Base-by-base conservation (phyloP, 2,113 vertebrate species). In the Petrocephalus zakoni region DNA sequence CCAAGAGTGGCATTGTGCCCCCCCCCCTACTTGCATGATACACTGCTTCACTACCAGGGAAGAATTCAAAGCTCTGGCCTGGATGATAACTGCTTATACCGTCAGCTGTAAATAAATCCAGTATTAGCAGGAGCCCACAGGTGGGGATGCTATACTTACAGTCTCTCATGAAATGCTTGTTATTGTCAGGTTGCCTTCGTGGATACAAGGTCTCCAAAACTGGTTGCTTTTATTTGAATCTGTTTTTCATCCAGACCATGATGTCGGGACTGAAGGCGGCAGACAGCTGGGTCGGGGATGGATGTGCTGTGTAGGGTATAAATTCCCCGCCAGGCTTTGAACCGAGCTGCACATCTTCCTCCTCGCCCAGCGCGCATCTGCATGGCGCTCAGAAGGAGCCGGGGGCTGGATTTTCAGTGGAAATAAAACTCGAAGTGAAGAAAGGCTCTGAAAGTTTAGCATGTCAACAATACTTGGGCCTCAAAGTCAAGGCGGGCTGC, bases 41-140 rank as follows among this genome's bases (percentile, higher is more conserved):
- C 4, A 10, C n/a, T 64, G 61, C n/a, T 37, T 2, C 34, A 42
- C 72, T 42, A 64, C 47, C 42, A 22, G 8, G 11, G 21, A 46
- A 64, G 37, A 47, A 42, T 47, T 92, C 88, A 91, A 92, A 93
- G 93, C 95, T 95, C 94, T 94, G 91, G 93, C 93, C 91, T 92
- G 94, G 96, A 91, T 94, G 91, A 95, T 94, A 94, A 94, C 94
- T 96, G 94, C 94, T 95, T 95, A 94, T 95, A 94, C 93, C 94
- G 88, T 91, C 90, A 91, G 92, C 93, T 93, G 91, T 92, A 93
- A 94, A 93, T 92, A 94, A 78, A 78, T 5, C 34, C 34, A 19
- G 72, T 42, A 95, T 94, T 91, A 93, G 91, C 92, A 94, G 91
- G 89, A 95, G 92, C 93, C 91, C 94, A 87, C 90, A 91, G 93